phyloP scores from a whole-genome alignment of 64 coral and sea anemone species.

The Trachythela sp. region DNA sequence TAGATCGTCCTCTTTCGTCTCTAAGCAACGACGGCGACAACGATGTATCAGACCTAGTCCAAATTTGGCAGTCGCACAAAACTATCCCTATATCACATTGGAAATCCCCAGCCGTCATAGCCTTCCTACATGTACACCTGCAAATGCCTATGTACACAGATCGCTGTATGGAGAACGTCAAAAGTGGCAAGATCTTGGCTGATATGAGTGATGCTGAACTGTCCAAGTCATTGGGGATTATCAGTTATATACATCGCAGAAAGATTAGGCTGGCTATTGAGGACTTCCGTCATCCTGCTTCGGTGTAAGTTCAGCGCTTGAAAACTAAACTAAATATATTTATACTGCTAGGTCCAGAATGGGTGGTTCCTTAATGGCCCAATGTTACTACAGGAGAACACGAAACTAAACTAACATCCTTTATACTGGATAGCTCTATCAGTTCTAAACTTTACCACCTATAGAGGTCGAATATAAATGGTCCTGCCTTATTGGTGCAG shows the following conservation, averaged over 20 bases:
- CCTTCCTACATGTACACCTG: slow-evolving; percentile 69
- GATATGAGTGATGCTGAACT: slow-evolving; percentile 66
- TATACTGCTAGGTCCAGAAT: no score
- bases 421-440: no score
- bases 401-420: no score
- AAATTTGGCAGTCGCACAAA: slow-evolving; percentile 61
- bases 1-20: background rate
- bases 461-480: no score
- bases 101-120: slow-evolving; percentile 76
- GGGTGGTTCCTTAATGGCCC: no score
- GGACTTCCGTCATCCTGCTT: slow-evolving; percentile 60
- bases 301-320: slow-evolving; percentile 38
- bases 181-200: slow-evolving; percentile 61
- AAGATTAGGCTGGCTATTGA: slow-evolving; percentile 75
- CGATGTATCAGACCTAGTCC: background rate
- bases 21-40: background rate
- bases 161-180: slow-evolving; percentile 65
- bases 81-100: slow-evolving; percentile 62
- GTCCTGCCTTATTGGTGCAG: no score
- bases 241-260: slow-evolving; percentile 56
- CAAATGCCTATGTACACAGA: slow-evolving; percentile 74
- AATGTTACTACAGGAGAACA: no score
- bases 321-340: no score
- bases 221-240: slow-evolving; percentile 48
- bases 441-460: no score